Conservation (phyloP, 2,797 vertebrate genomes). For the Percopsis omiscomaycus region DNA sequence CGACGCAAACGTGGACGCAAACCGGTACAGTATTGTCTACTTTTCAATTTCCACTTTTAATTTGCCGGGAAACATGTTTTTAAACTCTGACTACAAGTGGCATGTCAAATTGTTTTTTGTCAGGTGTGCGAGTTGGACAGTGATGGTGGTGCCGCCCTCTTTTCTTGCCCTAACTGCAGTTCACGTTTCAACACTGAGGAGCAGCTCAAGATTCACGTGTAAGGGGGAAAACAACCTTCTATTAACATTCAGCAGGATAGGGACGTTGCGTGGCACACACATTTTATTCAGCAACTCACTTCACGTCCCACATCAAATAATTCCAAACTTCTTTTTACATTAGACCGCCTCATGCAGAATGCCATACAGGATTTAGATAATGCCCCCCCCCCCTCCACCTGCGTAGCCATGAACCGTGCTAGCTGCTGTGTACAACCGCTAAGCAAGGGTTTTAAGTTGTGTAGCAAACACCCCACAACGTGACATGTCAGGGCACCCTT, state of each 20-base stretch:
- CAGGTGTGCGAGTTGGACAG: constrained; percentile 59
- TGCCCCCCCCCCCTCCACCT: constrained; percentile 1
- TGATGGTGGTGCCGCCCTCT: constrained; percentile 63
- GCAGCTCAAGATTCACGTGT: constrained; percentile 81
- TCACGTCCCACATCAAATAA: constrained; percentile 22
- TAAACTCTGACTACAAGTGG: not conserved
- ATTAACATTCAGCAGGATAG: not conserved
- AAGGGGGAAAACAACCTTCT: constrained; percentile 26
- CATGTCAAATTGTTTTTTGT: constrained; percentile 3
- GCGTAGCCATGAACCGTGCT: constrained; percentile 30
- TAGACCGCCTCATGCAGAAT: not conserved
- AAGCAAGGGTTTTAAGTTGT: constrained; percentile 56
- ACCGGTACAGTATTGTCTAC: constrained; percentile 49
- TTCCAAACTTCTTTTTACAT: constrained; percentile 10
- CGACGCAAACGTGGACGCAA: constrained; percentile 72
- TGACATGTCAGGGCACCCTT: constrained; percentile 56
- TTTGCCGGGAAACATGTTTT: constrained; percentile 10
- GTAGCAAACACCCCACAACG: constrained; percentile 33
- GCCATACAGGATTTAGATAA: constrained; percentile 55
- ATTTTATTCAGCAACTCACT: not conserved
- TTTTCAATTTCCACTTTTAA: not conserved
- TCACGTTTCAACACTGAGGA: constrained; percentile 84
- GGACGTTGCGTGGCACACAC: not conserved
- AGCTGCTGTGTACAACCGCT: constrained; percentile 43
- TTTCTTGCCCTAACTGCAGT: constrained; percentile 84